Base-by-base conservation (phyloP, 2,888 invertebrate genomes). In the Spialia ferax region DNA sequence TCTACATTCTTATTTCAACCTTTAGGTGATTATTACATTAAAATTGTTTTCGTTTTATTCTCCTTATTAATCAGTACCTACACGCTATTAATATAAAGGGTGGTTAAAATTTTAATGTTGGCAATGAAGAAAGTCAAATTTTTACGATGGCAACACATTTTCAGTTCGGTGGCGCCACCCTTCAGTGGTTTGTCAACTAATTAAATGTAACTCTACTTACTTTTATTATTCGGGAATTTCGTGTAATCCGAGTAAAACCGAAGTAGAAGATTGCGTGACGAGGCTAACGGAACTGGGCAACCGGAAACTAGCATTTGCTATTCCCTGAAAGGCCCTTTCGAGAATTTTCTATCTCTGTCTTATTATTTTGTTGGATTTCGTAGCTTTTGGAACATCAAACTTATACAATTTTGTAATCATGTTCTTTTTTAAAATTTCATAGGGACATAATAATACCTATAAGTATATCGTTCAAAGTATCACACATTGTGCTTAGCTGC, bases 271-370 rank as follows among this genome's bases (percentile, higher is more conserved):
- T 85, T 74, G 85, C 86, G 85, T 87, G 86, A 79, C 78, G 74
- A 63, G 69, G 74, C 76, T 77, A 81, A 80, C 75, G 82, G 81
- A 85, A 83, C 72, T 76, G 76, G 74, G 75, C 79, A 79, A 81
- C 81, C 85, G 88, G 87, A 88, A 85, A 81, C 74, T 75, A 75
- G 77, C 78, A 78, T 78, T 75, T 77, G 75, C 79, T 75, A 76
- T 80, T 79, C 81, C 79, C 77, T 71, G 73, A 79, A 80, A 79
- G 76, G 75, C 77, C 66, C 66, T 66, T 59, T 67, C 61, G 67
- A 61, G 65, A 60, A 60, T 60, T 38, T 32, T 50, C 56, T 48
- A 22, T 32, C 35, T 57, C 20, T 38, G 23, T 38, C 23, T 59
- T 48, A 57, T n/a, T n/a, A n/a, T n/a, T n/a, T n/a, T 48, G n/a